These are phyloP conservation scores for Rhamnusium bicolor DNA, from an alignment of 2,888 invertebrate genomes.

Conservation along the genomic window DNA sequence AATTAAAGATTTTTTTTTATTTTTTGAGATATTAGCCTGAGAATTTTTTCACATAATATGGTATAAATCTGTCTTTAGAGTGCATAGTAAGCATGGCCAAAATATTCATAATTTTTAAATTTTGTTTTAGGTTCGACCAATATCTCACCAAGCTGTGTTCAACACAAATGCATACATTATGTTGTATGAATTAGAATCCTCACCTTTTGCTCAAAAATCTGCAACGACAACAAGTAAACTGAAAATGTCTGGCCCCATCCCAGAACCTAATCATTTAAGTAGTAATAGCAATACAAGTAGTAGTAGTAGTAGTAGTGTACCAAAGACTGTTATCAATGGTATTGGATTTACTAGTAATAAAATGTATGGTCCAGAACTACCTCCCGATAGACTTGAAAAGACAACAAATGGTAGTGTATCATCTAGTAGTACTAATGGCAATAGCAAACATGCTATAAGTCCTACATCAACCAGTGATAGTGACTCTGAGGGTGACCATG, in stretches of 20 bases:
- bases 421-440: conserved; percentile 49
- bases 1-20: too few relatives aligned
- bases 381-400: conserved; percentile 56
- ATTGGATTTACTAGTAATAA: conserved; percentile 63
- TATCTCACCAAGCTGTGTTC: conserved; percentile 84
- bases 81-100: neutral
- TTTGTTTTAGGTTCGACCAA: conserved; percentile 78
- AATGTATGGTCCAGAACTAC: conserved; percentile 68
- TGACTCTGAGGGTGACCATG: conserved; percentile 47
- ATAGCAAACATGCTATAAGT: conserved; percentile 37
- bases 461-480: conserved; percentile 51
- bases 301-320: conserved; percentile 26
- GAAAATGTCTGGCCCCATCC: conserved; percentile 44
- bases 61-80: too few relatives aligned
- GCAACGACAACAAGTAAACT: conserved; percentile 33
- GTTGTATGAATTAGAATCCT: conserved; percentile 81
- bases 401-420: conserved; percentile 46
- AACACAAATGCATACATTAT: conserved; percentile 94
- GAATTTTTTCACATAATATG: too few relatives aligned
- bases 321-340: conserved; percentile 56
- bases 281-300: conserved; percentile 13
- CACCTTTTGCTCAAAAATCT: conserved; percentile 58
- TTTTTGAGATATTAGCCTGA: too few relatives aligned
- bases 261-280: conserved; percentile 38
- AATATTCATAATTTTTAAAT: conserved; percentile 38